Evolutionary conservation across 2,113 vertebrate species (phyloP).

Genomic region (Stomatorhinus ivindoensis): DNA sequence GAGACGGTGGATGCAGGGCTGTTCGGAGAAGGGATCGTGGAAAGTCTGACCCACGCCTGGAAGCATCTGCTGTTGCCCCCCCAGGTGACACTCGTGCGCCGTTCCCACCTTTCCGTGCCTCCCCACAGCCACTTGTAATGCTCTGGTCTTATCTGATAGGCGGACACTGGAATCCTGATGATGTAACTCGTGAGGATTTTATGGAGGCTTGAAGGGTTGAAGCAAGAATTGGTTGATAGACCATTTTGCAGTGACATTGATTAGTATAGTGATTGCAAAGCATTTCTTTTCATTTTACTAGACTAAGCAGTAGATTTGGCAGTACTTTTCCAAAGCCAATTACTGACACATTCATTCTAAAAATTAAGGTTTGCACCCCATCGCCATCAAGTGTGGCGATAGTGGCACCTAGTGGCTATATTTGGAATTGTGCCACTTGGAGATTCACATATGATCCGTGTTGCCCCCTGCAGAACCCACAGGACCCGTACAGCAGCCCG

Average conservation of each 20-base stretch:
- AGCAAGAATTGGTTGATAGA: not conserved
- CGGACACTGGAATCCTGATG: not conserved
- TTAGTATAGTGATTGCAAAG: not conserved
- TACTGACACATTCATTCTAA: not conserved
- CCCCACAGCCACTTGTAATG: not conserved
- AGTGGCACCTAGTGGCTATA: constrained; percentile 24
- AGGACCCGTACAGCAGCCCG: constrained; percentile 38
- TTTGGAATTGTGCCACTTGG: not conserved
- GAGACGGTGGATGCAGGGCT: constrained; percentile 96
- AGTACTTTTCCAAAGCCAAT: not conserved
- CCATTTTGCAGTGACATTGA: not conserved
- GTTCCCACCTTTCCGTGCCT: not conserved
- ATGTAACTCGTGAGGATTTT: not conserved
- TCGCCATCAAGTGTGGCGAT: not conserved
- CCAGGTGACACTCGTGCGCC: constrained; percentile 55
- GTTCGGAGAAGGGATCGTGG: constrained; percentile 95
- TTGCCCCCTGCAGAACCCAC: constrained; percentile 35
- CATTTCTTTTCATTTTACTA: not conserved
- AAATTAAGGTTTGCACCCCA: not conserved
- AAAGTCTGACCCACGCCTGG: constrained; percentile 96
- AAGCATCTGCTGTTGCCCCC: constrained; percentile 84
- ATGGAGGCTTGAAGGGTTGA: not conserved
- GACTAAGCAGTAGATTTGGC: not conserved
- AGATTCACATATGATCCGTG: not conserved
- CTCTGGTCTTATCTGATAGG: not conserved